phyloP scores from a whole-genome alignment of 2,888 invertebrate species.

The Rhorus exstirpatorius region DNA sequence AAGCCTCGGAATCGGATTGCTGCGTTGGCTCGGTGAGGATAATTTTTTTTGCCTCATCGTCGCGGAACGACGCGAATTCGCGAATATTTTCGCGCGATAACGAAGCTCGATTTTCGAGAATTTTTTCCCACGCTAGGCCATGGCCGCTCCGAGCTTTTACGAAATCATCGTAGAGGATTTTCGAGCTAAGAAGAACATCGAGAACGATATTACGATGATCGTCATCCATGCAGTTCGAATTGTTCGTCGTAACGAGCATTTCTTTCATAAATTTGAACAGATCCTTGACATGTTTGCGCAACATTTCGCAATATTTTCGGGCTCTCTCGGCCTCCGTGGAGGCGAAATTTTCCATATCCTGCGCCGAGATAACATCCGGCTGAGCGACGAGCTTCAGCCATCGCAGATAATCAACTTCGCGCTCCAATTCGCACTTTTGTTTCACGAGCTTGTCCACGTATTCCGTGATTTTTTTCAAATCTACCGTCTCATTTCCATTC shows the following conservation, averaged over 20 bases:
- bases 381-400: conserved; percentile 83
- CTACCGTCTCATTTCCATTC: conserved; percentile 77
- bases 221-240: conserved; percentile 72
- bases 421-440: conserved; percentile 83
- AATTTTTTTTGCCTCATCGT: conserved; percentile 44
- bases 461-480: conserved; percentile 79
- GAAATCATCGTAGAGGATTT: conserved; percentile 82
- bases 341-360: conserved; percentile 74
- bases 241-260: conserved; percentile 77
- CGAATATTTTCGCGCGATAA: too few relatives aligned
- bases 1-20: conserved; percentile 93
- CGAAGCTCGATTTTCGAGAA: conserved; percentile 68
- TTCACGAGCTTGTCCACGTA: conserved; percentile 80
- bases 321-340: conserved; percentile 76
- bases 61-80: too few relatives aligned
- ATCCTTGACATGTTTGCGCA: conserved; percentile 81
- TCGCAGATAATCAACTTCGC: conserved; percentile 83
- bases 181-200: conserved; percentile 81
- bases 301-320: conserved; percentile 80
- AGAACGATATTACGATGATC: conserved; percentile 80
- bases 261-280: conserved; percentile 83
- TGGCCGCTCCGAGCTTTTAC: conserved; percentile 79
- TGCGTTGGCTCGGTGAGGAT: conserved; percentile 72
- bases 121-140: conserved; percentile 61
- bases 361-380: conserved; percentile 73